These are phyloP conservation scores for Eupithecia centaureata DNA, from an alignment of 2,888 invertebrate genomes.

Conservation along the genomic window DNA sequence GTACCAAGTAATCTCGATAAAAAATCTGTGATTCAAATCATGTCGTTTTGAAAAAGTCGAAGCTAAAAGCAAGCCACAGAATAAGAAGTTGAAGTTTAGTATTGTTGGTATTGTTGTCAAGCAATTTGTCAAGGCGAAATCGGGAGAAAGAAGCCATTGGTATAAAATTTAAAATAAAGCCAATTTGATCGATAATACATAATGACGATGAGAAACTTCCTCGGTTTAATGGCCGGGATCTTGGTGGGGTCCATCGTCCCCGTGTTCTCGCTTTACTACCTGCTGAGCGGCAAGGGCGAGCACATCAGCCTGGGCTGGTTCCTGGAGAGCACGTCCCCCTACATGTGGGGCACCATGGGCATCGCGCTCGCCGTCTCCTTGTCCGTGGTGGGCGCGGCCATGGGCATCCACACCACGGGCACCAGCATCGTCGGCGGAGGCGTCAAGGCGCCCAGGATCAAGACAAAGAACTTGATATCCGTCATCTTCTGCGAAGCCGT, in stretches of 20 bases:
- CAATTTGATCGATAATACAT: conserved; percentile 72
- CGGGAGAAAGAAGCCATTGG: conserved; percentile 78
- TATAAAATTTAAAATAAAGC: conserved; percentile 75
- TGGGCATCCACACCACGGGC: conserved; percentile 99
- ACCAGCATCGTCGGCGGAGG: conserved; percentile 98
- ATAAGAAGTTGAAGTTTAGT: too few relatives aligned
- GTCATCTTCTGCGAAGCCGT: conserved; percentile 99
- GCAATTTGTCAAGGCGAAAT: conserved; percentile 62
- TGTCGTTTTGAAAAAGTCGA: background rate
- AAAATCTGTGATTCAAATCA: conserved; percentile 21
- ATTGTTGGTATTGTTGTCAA: conserved; percentile 82
- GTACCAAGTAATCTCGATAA: conserved; percentile 28
- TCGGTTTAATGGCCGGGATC: conserved; percentile 82
- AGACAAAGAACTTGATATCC: conserved; percentile 99
- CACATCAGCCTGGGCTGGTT: conserved; percentile 96
- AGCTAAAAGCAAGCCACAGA: too few relatives aligned
- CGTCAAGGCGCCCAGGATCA: conserved; percentile 99
- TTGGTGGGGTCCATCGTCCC: conserved; percentile 64
- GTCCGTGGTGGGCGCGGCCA: conserved; percentile 98
- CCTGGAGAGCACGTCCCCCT: conserved; percentile 94
- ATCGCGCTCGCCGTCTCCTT: conserved; percentile 96
- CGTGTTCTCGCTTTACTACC: conserved; percentile 85
- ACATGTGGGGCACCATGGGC: conserved; percentile 98
- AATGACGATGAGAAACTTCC: conserved; percentile 84
- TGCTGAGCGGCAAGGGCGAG: conserved; percentile 94